Evolutionary conservation across 2,113 vertebrate species (phyloP).

Genomic region (Antechinus flavipes): DNA sequence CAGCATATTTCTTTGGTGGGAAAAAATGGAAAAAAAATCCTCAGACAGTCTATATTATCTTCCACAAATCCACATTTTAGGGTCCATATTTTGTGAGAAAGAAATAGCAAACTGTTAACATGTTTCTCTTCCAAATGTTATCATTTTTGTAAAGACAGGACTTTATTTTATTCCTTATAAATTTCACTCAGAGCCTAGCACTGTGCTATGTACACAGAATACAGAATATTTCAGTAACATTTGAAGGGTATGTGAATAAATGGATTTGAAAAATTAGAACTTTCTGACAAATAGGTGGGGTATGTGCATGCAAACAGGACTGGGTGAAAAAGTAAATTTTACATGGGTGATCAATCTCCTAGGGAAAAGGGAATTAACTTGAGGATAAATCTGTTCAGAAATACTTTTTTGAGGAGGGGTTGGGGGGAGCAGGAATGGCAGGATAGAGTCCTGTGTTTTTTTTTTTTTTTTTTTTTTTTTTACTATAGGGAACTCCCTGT

Average conservation of each 20-base stretch:
- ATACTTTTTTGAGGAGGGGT: background rate
- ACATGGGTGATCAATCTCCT: background rate
- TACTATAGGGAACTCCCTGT: background rate
- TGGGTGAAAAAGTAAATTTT: background rate
- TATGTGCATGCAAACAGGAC: background rate
- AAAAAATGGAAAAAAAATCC: conserved; percentile 13
- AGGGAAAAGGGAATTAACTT: background rate
- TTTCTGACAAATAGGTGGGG: background rate
- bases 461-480: background rate
- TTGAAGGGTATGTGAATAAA: background rate
- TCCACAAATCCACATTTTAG: conserved; percentile 63
- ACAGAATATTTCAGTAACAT: background rate
- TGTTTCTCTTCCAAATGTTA: conserved; percentile 9
- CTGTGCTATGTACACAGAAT: background rate
- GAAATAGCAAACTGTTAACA: background rate
- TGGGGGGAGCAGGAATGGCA: too few relatives aligned
- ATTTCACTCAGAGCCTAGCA: background rate
- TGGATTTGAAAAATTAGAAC: background rate
- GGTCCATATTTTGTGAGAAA: conserved; percentile 32
- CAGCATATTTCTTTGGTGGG: conserved; percentile 64
- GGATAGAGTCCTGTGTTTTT: background rate
- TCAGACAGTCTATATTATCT: conserved; percentile 51
- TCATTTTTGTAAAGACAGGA: conserved; percentile 39
- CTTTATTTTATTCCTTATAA: background rate
- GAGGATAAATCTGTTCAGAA: background rate